Evolutionary conservation across 2,797 vertebrate species (phyloP), one percentile per base, ranked within the genome.

Genomic region (Malacoctenus gilli): DNA sequence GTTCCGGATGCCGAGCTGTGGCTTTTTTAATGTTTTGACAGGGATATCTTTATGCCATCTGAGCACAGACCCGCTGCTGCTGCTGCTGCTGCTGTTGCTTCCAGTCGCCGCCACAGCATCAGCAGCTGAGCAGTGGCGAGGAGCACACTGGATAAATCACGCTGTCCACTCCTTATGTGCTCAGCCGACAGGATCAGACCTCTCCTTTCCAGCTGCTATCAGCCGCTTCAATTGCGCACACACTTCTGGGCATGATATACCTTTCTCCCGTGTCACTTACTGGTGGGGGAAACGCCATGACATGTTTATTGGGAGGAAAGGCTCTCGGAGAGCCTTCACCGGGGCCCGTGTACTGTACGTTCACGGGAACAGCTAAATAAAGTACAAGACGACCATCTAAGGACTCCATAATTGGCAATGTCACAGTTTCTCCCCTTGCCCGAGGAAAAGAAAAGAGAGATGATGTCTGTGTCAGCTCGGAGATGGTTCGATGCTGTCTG

Each of bases 401-500:
- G 70, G 77, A 78, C 65, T 77, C 68, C 72, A 71, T 86, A 87
- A 89, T 86, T 85, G 84, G 75, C 63, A 85, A 76, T 84, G 87
- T 89, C 84, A 87, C 75, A 78, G 72, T 74, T 28, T 79, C 79
- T 83, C 71, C 68, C 80, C 76, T 82, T 85, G 81, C 85, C 82
- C 64, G 46, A 68, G 80, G 84, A 86, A 75, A 80, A 75, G 75
- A 83, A 70, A 83, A 75, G 80, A 79, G 82, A 85, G 83, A 84
- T 83, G 82, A 85, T 85, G 79, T 85, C 86, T 89, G 79, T 86
- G 88, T 89, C 87, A 85, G 72, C 68, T 80, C 82, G 72, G 81
- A 87, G 84, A 89, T 81, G 68, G 81, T 84, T 83, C 68, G 85
- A 81, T 86, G 80, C 85, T 87, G 86, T 87, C 91, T 90, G 90